Percentiles rank a stretch among this genome's conserved stretches.
Evolutionary conservation across 2,113 vertebrate species (phyloP).

Genomic region (Mus pahari): DNA sequence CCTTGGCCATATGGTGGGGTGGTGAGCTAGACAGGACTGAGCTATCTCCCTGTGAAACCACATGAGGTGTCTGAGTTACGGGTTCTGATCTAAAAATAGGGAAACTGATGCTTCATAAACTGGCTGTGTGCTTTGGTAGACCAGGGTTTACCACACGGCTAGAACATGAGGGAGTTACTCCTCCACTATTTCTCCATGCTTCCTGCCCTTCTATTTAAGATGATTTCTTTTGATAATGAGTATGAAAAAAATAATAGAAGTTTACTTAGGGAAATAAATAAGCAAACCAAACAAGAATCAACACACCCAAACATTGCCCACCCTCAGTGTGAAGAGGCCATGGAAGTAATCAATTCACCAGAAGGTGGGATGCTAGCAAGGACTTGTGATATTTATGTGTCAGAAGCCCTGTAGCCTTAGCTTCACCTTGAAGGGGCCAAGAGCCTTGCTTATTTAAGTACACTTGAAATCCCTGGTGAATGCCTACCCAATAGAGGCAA

Average conservation of each 20-base stretch:
- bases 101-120: not conserved
- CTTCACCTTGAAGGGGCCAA: no score
- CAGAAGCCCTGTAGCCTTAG: not conserved
- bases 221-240: conserved; percentile 41
- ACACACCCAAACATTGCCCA: not conserved
- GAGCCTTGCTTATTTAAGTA: not conserved
- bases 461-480: not conserved
- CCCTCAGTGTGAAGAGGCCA: not conserved
- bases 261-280: not conserved
- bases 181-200: not conserved
- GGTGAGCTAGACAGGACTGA: not conserved
- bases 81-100: not conserved
- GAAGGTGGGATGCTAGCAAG: not conserved
- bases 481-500: no score
- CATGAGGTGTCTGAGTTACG: not conserved
- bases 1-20: no score
- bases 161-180: not conserved
- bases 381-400: not conserved
- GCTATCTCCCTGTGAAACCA: not conserved
- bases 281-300: not conserved
- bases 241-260: not conserved
- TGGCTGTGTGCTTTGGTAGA: not conserved
- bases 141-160: not conserved
- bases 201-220: not conserved
- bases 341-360: not conserved